phyloP scores from a whole-genome alignment of 2,888 invertebrate genomes.

The Nomada lathburiana region DNA sequence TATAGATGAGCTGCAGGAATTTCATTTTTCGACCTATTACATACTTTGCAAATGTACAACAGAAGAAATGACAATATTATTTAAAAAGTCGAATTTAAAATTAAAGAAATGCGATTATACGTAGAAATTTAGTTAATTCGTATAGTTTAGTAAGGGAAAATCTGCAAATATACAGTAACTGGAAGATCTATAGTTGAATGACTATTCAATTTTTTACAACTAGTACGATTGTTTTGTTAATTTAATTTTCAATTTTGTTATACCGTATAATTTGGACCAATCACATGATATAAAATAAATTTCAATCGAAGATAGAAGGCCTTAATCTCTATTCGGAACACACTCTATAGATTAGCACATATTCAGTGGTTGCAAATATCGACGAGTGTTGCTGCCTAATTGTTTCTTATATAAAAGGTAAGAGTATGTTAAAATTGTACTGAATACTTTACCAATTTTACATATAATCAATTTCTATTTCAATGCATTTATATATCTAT shows the following conservation, averaged over 20 bases:
- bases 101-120: not conserved
- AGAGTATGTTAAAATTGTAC: slow-evolving; percentile 22
- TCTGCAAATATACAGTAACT: not conserved
- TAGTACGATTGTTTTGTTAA: not conserved
- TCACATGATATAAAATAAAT: not conserved
- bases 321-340: too few relatives aligned
- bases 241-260: not conserved
- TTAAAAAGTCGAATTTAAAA: not conserved
- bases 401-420: slow-evolving; percentile 38
- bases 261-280: not conserved
- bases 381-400: slow-evolving; percentile 8
- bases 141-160: not conserved
- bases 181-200: not conserved
- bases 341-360: slow-evolving; percentile 17
- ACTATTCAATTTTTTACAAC: not conserved
- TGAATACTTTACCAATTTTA: not conserved
- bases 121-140: too few relatives aligned
- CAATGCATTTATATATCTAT: not conserved
- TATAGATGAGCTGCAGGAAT: not conserved
- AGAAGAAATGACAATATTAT: not conserved
- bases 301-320: too few relatives aligned
- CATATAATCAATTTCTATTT: not conserved
- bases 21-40: not conserved
- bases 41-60: not conserved
- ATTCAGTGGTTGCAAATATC: slow-evolving; percentile 28